These are phyloP conservation scores for Rhaphigaster nebulosa DNA, from an alignment of 2,888 invertebrate genomes.

Conservation along the genomic window DNA sequence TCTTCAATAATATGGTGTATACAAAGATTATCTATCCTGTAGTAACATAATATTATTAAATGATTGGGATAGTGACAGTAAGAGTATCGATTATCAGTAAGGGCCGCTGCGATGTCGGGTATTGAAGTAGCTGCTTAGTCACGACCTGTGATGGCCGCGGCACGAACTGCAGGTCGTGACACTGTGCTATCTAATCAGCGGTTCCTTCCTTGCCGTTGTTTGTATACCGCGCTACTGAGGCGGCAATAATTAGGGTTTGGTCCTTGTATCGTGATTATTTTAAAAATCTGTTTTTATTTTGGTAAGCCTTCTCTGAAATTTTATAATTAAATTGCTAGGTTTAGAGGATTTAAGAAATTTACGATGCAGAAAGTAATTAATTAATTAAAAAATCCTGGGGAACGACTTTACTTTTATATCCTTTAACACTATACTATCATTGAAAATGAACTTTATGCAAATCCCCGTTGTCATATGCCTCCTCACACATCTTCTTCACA, in stretches of 20 bases:
- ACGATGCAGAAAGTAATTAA: no score
- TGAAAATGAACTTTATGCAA: no score
- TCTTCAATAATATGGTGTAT: no score
- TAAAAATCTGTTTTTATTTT: background rate
- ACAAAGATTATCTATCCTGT: background rate
- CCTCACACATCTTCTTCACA: no score
- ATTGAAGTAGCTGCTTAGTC: conserved; percentile 13
- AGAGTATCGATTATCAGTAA: background rate
- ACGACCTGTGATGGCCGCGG: background rate
- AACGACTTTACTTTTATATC: no score
- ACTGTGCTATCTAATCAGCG: background rate
- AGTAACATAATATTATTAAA: background rate
- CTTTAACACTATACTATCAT: no score
- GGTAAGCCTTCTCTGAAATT: background rate
- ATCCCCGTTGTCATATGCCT: no score
- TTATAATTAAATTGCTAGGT: background rate
- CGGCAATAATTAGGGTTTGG: background rate
- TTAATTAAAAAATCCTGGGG: no score
- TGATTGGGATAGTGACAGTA: background rate
- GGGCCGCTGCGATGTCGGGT: background rate
- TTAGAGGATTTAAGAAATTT: background rate
- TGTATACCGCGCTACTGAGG: background rate
- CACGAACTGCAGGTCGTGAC: conserved; percentile 32
- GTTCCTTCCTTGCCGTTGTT: background rate
- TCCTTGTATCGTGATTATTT: background rate